phyloP scores from a whole-genome alignment of 2,113 vertebrate genomes.

The Thunnus maccoyii region DNA sequence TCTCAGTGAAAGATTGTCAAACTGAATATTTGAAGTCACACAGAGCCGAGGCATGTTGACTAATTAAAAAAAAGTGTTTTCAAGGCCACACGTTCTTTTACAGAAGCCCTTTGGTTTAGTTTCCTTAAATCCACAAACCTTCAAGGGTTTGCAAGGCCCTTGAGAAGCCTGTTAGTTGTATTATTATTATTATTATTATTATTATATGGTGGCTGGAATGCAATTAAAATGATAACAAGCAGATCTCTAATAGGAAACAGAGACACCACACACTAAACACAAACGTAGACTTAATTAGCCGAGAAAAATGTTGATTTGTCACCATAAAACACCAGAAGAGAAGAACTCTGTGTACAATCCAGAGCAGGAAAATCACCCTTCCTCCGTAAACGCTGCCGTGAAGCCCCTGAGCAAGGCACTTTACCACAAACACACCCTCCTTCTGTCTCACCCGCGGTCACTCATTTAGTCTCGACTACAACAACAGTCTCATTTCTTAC shows the following conservation, averaged over 20 bases:
- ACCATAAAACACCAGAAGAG: too few species aligned
- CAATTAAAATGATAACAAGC: constrained; percentile 34
- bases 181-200: constrained; percentile 31
- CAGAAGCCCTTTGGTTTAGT: too few species aligned
- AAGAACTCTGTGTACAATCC: too few species aligned
- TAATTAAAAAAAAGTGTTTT: background rate
- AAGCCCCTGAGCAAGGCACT: too few species aligned
- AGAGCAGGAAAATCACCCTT: too few species aligned
- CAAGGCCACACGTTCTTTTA: background rate
- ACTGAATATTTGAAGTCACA: background rate
- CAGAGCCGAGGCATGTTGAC: background rate
- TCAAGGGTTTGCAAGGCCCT: background rate
- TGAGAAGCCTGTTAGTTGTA: background rate
- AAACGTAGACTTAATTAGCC: constrained; percentile 15
- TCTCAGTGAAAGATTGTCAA: background rate
- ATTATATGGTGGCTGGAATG: constrained; percentile 7
- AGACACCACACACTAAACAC: background rate
- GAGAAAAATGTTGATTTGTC: too few species aligned
- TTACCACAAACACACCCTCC: too few species aligned
- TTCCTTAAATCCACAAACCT: too few species aligned
- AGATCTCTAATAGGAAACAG: constrained; percentile 30
- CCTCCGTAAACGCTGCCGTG: too few species aligned
- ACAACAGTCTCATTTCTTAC: constrained; percentile 20
- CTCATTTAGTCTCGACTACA: too few species aligned
- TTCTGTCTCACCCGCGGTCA: too few species aligned